Percentiles rank a stretch among this genome's conserved stretches.
Conservation (phyloP, 2,888 invertebrate genomes). For the Epinotia bilunana region DNA sequence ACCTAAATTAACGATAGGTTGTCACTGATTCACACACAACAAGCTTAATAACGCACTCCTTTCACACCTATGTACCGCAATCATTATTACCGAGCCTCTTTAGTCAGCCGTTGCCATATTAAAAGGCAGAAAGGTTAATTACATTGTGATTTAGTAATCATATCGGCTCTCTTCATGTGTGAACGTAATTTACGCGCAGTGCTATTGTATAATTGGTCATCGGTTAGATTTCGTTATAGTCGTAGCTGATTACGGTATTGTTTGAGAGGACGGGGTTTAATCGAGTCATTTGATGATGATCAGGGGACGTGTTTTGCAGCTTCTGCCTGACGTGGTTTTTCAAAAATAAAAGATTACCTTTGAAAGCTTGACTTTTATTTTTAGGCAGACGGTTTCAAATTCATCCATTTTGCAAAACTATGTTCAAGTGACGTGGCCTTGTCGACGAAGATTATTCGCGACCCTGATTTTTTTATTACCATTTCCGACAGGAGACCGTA, state of each 20-base stretch:
- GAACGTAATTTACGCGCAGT: constrained; percentile 18
- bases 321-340: background rate
- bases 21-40: constrained; percentile 21
- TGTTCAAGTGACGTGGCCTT: too few species aligned
- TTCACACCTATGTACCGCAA: constrained; percentile 15
- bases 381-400: too few species aligned
- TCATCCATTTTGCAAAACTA: too few species aligned
- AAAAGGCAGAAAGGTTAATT: constrained; percentile 32
- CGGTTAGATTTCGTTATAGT: constrained; percentile 3
- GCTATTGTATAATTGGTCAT: constrained; percentile 6
- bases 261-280: constrained; percentile 8
- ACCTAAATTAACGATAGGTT: background rate
- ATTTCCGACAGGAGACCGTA: too few species aligned
- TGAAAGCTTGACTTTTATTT: too few species aligned
- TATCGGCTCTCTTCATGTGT: constrained; percentile 20
- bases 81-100: constrained; percentile 22
- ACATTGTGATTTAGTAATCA: constrained; percentile 34
- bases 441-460: too few species aligned
- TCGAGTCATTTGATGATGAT: background rate
- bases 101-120: constrained; percentile 28
- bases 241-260: constrained; percentile 4
- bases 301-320: background rate
- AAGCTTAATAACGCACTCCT: constrained; percentile 21
- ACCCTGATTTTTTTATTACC: too few species aligned
- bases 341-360: too few species aligned